Base-by-base conservation (phyloP, 1,140 invertebrate species). In the Chrysopa pallens region DNA sequence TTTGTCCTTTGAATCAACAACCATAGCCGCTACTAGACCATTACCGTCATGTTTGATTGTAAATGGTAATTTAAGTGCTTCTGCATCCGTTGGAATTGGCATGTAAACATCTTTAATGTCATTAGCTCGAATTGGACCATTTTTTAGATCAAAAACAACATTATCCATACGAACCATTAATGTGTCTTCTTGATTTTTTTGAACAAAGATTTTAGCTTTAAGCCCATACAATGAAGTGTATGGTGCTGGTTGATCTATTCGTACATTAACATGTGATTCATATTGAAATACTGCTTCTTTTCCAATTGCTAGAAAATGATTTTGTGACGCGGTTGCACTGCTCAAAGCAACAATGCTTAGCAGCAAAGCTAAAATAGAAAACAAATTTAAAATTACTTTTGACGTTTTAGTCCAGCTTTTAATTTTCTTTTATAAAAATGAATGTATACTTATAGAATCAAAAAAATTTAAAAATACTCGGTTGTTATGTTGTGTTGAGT, bases 251-350 rank as follows among this genome's bases (percentile, higher is more conserved):
- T 60, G 45, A 15, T 58, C 44, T 13, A 52, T 52, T 11, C 59
- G 63, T 15, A 55, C 49, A 36, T 57, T 59, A 8, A 60, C 48
- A 14, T 55, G 50, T n/a, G 53, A 58, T 14, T 51, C 45, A 42
- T 65, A 67, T 29, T 60, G 52, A 48, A 63, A 67, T 9, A 58
- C 44, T 2, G 61, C 31, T 17, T 52, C 54, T 52, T 61, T 61
- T 36, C 49, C 56, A 28, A 47, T 44, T 6, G 57, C 61, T 14
- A 59, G 40, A 2, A 55, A 40, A 29, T 11, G 6, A n/a, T n/a
- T n/a, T n/a, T n/a, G n/a, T n/a, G n/a, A n/a, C n/a, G n/a, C n/a
- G n/a, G n/a, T n/a, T n/a, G n/a, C n/a, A n/a, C n/a, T n/a, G n/a
- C n/a, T n/a, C n/a, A n/a, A n/a, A n/a, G n/a, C n/a, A n/a, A n/a